Percentiles rank a stretch among this genome's conserved stretches.
Conservation (phyloP, 2,797 vertebrate species). For the Mus minutoides region DNA sequence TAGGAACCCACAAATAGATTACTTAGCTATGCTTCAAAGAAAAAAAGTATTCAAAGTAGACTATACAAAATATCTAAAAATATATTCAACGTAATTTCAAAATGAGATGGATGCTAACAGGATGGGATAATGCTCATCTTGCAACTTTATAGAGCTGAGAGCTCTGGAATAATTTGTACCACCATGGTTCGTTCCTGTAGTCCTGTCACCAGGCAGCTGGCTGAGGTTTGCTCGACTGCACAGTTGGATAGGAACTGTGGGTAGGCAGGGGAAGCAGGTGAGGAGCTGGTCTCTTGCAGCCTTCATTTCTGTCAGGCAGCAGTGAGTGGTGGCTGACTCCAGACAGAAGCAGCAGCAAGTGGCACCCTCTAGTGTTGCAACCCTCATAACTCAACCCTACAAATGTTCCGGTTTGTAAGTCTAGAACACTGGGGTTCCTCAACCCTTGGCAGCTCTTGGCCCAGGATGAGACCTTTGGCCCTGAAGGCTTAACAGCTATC, state of each 20-base stretch:
- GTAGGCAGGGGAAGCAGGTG: background rate
- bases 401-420: background rate
- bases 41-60: conserved; percentile 20
- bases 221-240: background rate
- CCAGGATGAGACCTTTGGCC: background rate
- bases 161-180: background rate
- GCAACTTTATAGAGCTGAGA: conserved; percentile 5
- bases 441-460: background rate
- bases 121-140: background rate
- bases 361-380: background rate
- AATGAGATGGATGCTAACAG: background rate
- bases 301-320: background rate
- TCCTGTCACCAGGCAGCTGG: background rate
- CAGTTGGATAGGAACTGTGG: background rate
- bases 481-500: background rate
- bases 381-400: background rate
- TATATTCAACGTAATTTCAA: background rate
- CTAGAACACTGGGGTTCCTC: background rate
- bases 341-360: background rate
- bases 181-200: background rate
- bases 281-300: background rate
- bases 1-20: background rate
- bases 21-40: background rate
- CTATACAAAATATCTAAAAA: background rate
- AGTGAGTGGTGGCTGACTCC: background rate